Conservation (phyloP, 2,888 invertebrate genomes). For the Margaritifera margaritifera region DNA sequence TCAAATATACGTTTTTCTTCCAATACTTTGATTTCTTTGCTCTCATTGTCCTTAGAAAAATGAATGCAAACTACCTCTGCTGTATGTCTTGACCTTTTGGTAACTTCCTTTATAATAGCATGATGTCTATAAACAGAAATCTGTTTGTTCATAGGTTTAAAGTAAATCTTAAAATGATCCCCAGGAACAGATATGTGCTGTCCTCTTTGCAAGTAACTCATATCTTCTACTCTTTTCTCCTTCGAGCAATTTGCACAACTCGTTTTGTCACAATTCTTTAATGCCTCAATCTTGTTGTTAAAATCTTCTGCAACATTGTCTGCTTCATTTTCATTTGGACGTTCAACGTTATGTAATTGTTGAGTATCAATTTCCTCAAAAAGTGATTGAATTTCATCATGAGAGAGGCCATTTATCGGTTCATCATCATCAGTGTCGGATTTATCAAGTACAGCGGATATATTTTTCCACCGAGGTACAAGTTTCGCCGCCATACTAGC, state of each 20-base stretch:
- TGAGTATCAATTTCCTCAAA: no score
- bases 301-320: background rate
- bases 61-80: slow-evolving; percentile 10
- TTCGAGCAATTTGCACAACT: slow-evolving; percentile 15
- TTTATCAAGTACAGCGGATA: no score
- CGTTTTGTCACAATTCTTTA: background rate
- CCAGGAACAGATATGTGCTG: slow-evolving; percentile 14
- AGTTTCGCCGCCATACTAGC: no score
- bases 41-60: background rate
- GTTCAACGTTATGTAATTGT: no score
- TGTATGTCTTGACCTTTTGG: background rate
- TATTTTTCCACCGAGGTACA: no score
- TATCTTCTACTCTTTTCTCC: slow-evolving; percentile 5
- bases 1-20: slow-evolving; percentile 3
- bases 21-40: background rate
- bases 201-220: slow-evolving; percentile 5
- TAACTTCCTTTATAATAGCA: slow-evolving; percentile 17
- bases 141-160: background rate
- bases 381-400: no score
- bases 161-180: slow-evolving; percentile 1
- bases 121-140: slow-evolving; percentile 10
- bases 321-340: no score
- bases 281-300: background rate
- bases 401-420: no score
- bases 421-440: no score